Evolutionary conservation across 2,888 invertebrate genomes (phyloP), one percentile per base, ranked within the genome.

Genomic region (Tanytarsus gracilentus): DNA sequence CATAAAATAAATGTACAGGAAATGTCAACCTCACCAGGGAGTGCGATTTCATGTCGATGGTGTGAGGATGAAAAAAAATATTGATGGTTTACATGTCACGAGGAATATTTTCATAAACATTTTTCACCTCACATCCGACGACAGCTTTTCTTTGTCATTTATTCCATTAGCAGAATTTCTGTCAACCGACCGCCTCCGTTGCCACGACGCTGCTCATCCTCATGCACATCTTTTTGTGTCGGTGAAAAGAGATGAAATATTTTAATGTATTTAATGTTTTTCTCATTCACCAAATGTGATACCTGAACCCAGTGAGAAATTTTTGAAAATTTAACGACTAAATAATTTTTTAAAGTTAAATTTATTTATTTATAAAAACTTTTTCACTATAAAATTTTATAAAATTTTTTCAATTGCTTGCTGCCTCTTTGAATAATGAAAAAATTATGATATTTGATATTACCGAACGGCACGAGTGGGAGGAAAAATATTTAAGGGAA

Each of bases 1-100:
- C 58, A 58, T 48, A 58, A 58, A 58, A 58, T 58, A 58, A 48
- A 58, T 58, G 58, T 58, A 58, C 44, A 40, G 48, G 58, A 58
- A 58, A 58, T 58, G 58, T 58, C 48, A 58, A 27, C 58, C 58
- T 30, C 21, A 18, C 30, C 18, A 36, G 29, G 25, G 27, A 40
- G 27, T 26, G 27, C 21, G n/a, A 16, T 14, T 16, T 18, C 16
- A 16, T n/a, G 27, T 11, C n/a, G 11, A 49, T 49, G 14, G 7
- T 49, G 49, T n/a, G 27, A 8, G 27, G 49, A 18, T 36, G 58
- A 27, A 5, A 23, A 55, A 55, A 39, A 55, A 55, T 55, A 55
- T 55, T 55, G 55, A 55, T 40, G 39, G 25, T 39, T 40, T 30
- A 55, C 16, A 55, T 55, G 33, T 40, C 25, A 55, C 39, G 40